A percentile compares a stretch with the other conserved stretches of the same genome.
phyloP scores from a whole-genome alignment of 2,888 invertebrate species.

The Agrypnus murinus region DNA sequence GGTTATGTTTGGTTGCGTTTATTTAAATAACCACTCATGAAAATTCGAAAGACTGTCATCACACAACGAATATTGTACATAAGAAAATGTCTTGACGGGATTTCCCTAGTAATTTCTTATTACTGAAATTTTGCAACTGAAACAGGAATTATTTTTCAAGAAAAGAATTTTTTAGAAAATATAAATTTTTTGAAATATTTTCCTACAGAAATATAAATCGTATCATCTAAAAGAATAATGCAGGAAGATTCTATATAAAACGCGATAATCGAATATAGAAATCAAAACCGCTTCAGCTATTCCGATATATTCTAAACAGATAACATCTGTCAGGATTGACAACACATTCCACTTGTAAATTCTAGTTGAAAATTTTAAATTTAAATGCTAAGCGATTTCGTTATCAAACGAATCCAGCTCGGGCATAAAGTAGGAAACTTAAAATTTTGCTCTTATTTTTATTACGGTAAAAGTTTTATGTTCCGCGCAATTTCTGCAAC shows the following conservation, averaged over 20 bases:
- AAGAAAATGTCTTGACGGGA: too few species aligned
- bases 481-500: not conserved
- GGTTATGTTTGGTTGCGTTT: too few species aligned
- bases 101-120: too few species aligned
- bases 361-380: conserved; percentile 32
- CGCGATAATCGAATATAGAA: conserved; percentile 3
- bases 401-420: conserved; percentile 34
- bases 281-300: not conserved
- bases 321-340: conserved; percentile 18
- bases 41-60: too few species aligned
- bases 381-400: conserved; percentile 41
- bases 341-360: conserved; percentile 35
- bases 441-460: conserved; percentile 32
- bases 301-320: conserved; percentile 19
- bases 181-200: too few species aligned
- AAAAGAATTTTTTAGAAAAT: too few species aligned
- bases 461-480: conserved; percentile 25
- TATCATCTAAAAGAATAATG: too few species aligned
- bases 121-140: too few species aligned
- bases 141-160: too few species aligned
- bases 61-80: too few species aligned
- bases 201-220: too few species aligned
- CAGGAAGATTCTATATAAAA: not conserved
- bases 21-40: too few species aligned
- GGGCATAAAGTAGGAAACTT: conserved; percentile 27